Evolutionary conservation across 2,888 invertebrate genomes (phyloP).

Genomic region (Pristionchus mayeri): DNA sequence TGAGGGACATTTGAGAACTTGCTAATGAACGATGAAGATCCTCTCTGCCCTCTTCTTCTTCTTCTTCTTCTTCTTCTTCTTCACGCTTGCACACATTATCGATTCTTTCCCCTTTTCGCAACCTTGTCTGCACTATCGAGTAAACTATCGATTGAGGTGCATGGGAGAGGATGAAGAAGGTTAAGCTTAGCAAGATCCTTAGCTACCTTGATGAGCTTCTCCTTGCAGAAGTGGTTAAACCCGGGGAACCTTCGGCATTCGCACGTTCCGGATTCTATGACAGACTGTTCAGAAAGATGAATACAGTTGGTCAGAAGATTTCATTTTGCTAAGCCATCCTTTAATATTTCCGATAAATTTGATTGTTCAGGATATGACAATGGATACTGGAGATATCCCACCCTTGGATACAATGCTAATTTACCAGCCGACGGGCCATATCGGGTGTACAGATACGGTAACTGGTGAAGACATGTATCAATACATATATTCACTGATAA

Average conservation of each 20-base stretch:
- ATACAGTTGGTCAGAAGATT: not conserved
- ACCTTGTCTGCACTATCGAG: slow-evolving; percentile 19
- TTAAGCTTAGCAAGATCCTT: not conserved
- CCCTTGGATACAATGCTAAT: slow-evolving; percentile 49
- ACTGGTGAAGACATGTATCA: not conserved
- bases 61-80: not conserved
- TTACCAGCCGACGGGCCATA: slow-evolving; percentile 34
- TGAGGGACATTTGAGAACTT: not conserved
- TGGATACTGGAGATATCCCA: slow-evolving; percentile 48
- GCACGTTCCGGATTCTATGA: slow-evolving; percentile 43
- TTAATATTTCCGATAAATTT: not conserved
- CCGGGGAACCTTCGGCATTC: slow-evolving; percentile 40
- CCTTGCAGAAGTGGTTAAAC: slow-evolving; percentile 21
- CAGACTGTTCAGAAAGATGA: slow-evolving; percentile 47
- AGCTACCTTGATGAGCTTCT: not conserved
- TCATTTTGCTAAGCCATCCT: too few species aligned
- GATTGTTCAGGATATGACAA: slow-evolving; percentile 40
- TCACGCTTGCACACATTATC: not conserved
- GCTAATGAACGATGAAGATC: slow-evolving; percentile 23
- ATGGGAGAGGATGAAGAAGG: slow-evolving; percentile 18
- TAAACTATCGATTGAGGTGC: slow-evolving; percentile 46
- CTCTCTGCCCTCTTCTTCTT: not conserved
- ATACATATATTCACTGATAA: not conserved
- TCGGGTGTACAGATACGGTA: slow-evolving; percentile 40
- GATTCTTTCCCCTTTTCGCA: not conserved